Evolutionary conservation across 2,113 vertebrate genomes (phyloP).

Genomic region (Leptosomus discolor): DNA sequence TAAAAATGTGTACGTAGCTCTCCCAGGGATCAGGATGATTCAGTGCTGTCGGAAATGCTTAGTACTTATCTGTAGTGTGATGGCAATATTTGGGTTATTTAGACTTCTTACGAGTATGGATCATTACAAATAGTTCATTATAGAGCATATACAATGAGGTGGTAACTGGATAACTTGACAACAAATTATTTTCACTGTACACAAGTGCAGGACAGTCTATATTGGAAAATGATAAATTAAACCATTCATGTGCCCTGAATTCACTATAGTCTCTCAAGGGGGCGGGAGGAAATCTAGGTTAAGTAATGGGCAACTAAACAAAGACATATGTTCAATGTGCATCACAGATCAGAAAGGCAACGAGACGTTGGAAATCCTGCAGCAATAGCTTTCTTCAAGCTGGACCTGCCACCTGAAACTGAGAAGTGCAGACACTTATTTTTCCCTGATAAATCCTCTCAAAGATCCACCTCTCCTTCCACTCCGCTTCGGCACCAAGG

Average conservation of each 20-base stretch:
- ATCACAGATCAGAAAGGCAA: slow-evolving; percentile 28
- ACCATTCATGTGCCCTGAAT: not conserved
- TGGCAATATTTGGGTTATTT: slow-evolving; percentile 45
- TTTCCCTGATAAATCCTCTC: not conserved
- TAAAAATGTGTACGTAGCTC: not conserved
- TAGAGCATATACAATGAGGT: slow-evolving; percentile 19
- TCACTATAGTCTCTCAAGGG: not conserved
- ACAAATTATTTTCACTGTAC: slow-evolving; percentile 42
- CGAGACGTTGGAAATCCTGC: not conserved
- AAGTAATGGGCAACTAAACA: slow-evolving; percentile 53
- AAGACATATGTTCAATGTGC: slow-evolving; percentile 45
- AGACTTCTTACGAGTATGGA: slow-evolving; percentile 9
- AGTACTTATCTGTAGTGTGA: slow-evolving; percentile 18
- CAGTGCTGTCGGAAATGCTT: slow-evolving; percentile 28
- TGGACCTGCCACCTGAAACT: not conserved
- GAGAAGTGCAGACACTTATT: not conserved
- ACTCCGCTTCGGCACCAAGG: not conserved
- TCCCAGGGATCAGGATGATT: slow-evolving; percentile 3
- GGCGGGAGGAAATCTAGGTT: not conserved
- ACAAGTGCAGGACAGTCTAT: slow-evolving; percentile 1
- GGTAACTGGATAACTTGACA: slow-evolving; percentile 48
- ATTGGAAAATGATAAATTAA: slow-evolving; percentile 50
- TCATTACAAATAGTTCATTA: slow-evolving; percentile 36
- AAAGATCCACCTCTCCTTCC: not conserved
- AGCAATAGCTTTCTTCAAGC: slow-evolving; percentile 22